A percentile compares a stretch with the other conserved stretches of the same genome.
Conservation (phyloP, 2,113 vertebrate genomes). For the Chiloscyllium plagiosum region DNA sequence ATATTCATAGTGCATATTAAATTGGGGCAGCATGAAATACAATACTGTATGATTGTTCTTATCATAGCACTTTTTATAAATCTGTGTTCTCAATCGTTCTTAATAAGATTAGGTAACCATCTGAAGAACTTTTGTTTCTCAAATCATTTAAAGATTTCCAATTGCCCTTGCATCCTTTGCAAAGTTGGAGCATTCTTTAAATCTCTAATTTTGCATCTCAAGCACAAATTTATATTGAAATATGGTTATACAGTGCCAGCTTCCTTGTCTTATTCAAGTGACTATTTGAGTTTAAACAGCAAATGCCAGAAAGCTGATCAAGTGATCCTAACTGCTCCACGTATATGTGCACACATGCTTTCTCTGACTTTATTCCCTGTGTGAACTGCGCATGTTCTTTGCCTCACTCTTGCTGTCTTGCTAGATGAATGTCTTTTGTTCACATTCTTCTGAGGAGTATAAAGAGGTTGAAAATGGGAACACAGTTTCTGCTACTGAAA, state of each 20-base stretch:
- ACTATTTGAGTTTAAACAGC: background rate
- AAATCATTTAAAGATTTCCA: background rate
- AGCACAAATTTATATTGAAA: background rate
- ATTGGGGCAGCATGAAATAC: background rate
- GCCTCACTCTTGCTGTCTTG: background rate
- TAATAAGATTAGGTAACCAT: background rate
- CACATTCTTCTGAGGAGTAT: background rate
- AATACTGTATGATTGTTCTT: background rate
- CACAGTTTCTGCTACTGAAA: background rate
- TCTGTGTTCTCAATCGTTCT: background rate
- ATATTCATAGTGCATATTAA: slow-evolving; percentile 27
- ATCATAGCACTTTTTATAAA: background rate
- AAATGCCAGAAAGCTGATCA: background rate
- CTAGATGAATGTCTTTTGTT: background rate
- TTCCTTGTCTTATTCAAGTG: background rate
- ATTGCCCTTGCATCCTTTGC: background rate
- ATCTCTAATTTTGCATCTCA: background rate
- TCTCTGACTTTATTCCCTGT: too few species aligned
- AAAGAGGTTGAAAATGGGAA: background rate
- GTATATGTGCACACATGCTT: background rate
- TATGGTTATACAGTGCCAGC: background rate
- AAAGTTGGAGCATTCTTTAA: background rate
- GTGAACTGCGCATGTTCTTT: background rate
- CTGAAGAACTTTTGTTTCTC: background rate
- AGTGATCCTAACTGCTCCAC: background rate